Base-by-base conservation (phyloP, 2,113 vertebrate genomes). In the Urocolius indicus region DNA sequence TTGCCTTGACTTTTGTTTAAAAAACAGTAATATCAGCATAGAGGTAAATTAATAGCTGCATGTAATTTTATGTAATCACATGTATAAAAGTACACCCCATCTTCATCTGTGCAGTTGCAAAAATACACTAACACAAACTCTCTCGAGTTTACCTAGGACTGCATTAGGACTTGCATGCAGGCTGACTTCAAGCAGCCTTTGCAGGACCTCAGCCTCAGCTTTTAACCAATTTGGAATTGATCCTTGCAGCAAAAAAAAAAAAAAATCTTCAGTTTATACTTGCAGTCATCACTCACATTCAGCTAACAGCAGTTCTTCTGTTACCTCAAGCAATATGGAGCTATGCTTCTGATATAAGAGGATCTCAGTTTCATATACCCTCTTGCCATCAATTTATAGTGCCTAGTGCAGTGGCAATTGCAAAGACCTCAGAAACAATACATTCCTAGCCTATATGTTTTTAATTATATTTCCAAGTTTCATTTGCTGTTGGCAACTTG, bases 401-500 rank as follows among this genome's bases (percentile, higher is more conserved):
- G 93, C 76, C 95, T 96, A 84, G 76, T 68, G 67, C 88, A 57
- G 52, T 92, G 87, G 93, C 95, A 95, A 88, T 96, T 93, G 90
- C 92, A 73, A 71, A 96, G 94, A 63, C 72, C 72, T 94, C 83
- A 71, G 73, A 90, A 96, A 91, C 92, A 96, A 86, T 74, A 84
- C 78, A 71, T 91, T 93, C 57, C 90, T 29, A 88, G 78, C 72
- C 92, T 74, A 18, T 77, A 71, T 63, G 82, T 23, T 95, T 95
- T 97, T 95, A 97, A 97, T 95, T 95, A 78, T 89, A 88, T 92
- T 96, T 95, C 94, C 75, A 80, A 80, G 79, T 90, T 94, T 93
- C 83, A 93, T 95, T 96, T 95, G 87, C 91, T 96, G 45, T 93
- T 94, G 92, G 94, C 93, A 94, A 95, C 79, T 87, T 95, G 85